Conservation (phyloP, 2,113 vertebrate species). For the Melanocharis versteri region DNA sequence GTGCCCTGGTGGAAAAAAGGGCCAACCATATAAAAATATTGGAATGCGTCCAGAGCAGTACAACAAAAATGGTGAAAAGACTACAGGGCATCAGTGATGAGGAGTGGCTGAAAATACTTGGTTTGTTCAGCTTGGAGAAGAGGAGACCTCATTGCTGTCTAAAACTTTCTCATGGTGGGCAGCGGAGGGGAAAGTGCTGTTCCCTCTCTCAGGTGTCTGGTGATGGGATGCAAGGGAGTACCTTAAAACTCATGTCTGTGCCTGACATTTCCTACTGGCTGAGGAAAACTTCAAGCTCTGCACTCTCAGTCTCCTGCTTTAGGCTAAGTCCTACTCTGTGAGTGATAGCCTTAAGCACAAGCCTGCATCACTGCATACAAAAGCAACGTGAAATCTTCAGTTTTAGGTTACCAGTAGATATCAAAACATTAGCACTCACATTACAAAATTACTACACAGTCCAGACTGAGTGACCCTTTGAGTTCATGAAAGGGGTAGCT, state of each 20-base stretch:
- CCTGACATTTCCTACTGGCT: background rate
- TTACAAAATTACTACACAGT: background rate
- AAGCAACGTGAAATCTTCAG: background rate
- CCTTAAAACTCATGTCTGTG: background rate
- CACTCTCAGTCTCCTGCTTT: background rate
- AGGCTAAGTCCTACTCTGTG: background rate
- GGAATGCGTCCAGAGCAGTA: background rate
- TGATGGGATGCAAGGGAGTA: background rate
- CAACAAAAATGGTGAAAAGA: background rate
- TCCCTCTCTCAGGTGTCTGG: background rate
- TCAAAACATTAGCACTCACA: background rate
- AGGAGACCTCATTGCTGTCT: background rate
- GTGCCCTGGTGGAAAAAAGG: background rate
- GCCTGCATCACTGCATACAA: background rate
- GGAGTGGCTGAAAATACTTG: background rate
- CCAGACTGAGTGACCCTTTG: background rate
- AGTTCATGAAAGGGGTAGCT: background rate
- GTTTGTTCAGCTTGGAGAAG: background rate
- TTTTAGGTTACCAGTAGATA: background rate
- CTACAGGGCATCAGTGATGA: background rate
- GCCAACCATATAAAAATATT: background rate
- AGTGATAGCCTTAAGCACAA: background rate
- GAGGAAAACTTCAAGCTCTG: background rate
- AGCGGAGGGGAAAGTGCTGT: background rate
- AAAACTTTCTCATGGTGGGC: background rate